Base-by-base conservation (phyloP, 2,888 invertebrate species). In the Mantis religiosa region DNA sequence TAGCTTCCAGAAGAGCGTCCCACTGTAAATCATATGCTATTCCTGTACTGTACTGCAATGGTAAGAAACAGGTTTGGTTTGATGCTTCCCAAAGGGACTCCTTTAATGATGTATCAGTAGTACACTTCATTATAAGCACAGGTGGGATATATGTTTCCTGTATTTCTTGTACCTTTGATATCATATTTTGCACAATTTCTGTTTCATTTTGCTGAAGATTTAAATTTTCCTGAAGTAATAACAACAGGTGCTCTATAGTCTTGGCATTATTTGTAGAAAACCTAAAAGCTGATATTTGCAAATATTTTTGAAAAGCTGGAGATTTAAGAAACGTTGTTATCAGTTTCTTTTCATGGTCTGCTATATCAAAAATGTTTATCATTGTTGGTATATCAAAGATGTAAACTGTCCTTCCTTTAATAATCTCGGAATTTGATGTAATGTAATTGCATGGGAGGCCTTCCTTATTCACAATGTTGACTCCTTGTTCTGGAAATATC, bases 61-160 rank as follows among this genome's bases (percentile, higher is more conserved):
- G 88, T 81, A 88, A 28, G 27, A 34, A 88, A 34, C 88, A 88
- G n/a, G 54, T 71, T 14, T 84, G 83, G 20, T 83, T 88, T 47
- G 88, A 71, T 28, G n/a, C 14, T 30, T 84, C 83, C 1, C 14
- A n/a, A 6, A 54, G 28, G n/a, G 47, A 83, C 8, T 25, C 20
- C 28, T 7, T 84, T 12, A 54, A 82, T 47, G 83, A 54, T 6
- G 47, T 28, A 28, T 28, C 28, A 83, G 27, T 9, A 15, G 83
- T 28, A 20, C 88, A 88, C 54, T 54, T 15, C 25, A 41, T 8
- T 71, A 47, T n/a, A 84, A 88, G 41, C 83, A 54, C 6, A 41
- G 88, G 84, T n/a, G 84, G 30, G 12, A 84, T 47, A 41, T 27
- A 7, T 27, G 83, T 71, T 84, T 83, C 28, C 20, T 83, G 47